Evolutionary conservation across 2,888 invertebrate species (phyloP).

Genomic region (Melinopterus prodromus): DNA sequence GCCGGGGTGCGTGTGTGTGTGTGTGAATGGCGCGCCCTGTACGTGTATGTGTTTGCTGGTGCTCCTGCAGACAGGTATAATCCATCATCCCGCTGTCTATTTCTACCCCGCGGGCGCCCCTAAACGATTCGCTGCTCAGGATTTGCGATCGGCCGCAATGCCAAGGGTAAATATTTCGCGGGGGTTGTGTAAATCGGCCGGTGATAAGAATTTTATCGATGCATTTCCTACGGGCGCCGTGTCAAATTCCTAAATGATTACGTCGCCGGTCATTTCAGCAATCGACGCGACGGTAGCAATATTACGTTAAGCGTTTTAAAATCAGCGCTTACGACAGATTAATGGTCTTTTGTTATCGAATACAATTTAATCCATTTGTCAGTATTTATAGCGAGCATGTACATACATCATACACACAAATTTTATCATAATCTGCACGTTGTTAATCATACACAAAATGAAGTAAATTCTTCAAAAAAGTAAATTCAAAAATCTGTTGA

Average conservation of each 20-base stretch:
- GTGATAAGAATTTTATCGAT: conserved; percentile 4
- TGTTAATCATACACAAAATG: too few species aligned
- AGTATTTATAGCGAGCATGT: neutral
- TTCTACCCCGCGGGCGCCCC: neutral
- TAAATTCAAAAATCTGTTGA: too few species aligned
- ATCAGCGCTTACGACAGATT: neutral
- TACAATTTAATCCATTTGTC: neutral
- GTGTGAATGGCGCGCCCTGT: neutral
- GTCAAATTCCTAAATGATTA: neutral
- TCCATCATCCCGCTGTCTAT: conserved; percentile 4
- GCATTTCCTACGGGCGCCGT: neutral
- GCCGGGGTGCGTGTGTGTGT: neutral
- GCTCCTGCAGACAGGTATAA: neutral
- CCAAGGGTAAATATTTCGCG: conserved; percentile 4
- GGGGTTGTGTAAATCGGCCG: neutral
- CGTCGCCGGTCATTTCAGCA: neutral
- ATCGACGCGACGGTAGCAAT: neutral
- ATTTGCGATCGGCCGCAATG: neutral
- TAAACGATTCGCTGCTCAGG: neutral
- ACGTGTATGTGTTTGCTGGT: neutral
- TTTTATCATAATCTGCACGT: too few species aligned
- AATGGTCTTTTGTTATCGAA: neutral
- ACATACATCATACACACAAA: too few species aligned
- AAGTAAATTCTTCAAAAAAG: too few species aligned
- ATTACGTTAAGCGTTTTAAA: neutral